phyloP scores from a whole-genome alignment of 2,113 vertebrate species.

The Trogon surrucura region DNA sequence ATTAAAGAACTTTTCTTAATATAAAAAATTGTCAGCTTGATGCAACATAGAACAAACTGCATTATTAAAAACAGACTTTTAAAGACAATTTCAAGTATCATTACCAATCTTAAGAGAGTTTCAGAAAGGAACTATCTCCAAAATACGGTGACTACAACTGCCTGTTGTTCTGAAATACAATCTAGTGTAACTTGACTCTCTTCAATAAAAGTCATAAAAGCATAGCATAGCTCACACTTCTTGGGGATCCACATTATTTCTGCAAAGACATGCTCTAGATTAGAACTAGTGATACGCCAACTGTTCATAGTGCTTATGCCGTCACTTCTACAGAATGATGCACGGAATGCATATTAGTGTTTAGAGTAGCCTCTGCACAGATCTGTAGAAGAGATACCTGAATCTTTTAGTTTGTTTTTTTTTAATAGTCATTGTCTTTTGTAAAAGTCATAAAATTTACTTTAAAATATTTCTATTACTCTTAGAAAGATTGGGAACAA shows the following conservation, averaged over 20 bases:
- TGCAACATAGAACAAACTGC: background rate
- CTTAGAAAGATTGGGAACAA: background rate
- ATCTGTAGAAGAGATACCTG: background rate
- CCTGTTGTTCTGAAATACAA: background rate
- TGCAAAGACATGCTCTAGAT: background rate
- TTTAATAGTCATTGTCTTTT: too few species aligned
- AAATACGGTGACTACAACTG: background rate
- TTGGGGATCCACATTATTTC: background rate
- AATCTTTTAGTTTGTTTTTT: background rate
- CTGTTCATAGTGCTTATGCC: background rate
- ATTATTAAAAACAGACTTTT: background rate
- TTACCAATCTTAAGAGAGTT: background rate
- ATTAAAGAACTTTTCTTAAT: background rate
- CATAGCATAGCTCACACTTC: background rate
- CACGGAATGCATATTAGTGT: background rate
- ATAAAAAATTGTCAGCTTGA: background rate
- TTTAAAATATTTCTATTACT: background rate
- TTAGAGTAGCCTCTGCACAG: background rate
- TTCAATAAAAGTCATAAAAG: background rate
- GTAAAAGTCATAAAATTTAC: background rate
- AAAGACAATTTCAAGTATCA: background rate
- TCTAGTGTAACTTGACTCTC: background rate
- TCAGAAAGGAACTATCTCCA: background rate
- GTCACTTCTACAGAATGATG: background rate
- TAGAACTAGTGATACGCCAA: background rate